Evolutionary conservation across 1,140 invertebrate genomes (phyloP).

Genomic region (Calephelis nemesis): DNA sequence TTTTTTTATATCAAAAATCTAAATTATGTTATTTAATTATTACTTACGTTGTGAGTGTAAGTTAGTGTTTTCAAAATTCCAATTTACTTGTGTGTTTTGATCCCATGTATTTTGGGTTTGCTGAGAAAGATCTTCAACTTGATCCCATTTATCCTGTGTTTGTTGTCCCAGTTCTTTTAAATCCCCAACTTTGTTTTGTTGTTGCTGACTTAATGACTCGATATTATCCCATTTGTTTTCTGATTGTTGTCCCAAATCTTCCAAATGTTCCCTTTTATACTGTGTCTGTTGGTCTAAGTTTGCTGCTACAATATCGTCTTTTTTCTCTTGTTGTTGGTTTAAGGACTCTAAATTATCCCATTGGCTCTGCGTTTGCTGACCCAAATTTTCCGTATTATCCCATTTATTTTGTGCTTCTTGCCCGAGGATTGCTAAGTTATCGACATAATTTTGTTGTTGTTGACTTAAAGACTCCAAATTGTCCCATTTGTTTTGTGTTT

Average conservation of each 20-base stretch:
- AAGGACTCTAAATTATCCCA: conserved; percentile 53
- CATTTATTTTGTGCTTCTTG: conserved; percentile 48
- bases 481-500: conserved; percentile 38
- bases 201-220: conserved; percentile 40
- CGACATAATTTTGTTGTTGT: conserved; percentile 32
- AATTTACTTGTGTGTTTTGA: conserved; percentile 33
- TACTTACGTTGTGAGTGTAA: conserved; percentile 12
- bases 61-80: conserved; percentile 4
- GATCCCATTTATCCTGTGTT: conserved; percentile 38
- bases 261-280: conserved; percentile 37
- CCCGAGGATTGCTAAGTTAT: conserved; percentile 14
- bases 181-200: conserved; percentile 42
- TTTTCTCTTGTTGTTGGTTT: conserved; percentile 36
- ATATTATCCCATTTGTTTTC: conserved; percentile 38
- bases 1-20: not conserved
- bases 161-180: conserved; percentile 58
- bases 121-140: conserved; percentile 45
- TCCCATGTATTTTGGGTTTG: conserved; percentile 41
- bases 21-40: not conserved
- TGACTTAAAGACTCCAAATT: conserved; percentile 28
- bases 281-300: conserved; percentile 30
- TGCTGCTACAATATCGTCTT: conserved; percentile 12
- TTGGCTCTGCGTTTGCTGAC: conserved; percentile 45
- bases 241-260: conserved; percentile 46
- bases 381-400: conserved; percentile 40